phyloP scores from a whole-genome alignment of 2,113 vertebrate species.

The Odontophorus gujanensis region DNA sequence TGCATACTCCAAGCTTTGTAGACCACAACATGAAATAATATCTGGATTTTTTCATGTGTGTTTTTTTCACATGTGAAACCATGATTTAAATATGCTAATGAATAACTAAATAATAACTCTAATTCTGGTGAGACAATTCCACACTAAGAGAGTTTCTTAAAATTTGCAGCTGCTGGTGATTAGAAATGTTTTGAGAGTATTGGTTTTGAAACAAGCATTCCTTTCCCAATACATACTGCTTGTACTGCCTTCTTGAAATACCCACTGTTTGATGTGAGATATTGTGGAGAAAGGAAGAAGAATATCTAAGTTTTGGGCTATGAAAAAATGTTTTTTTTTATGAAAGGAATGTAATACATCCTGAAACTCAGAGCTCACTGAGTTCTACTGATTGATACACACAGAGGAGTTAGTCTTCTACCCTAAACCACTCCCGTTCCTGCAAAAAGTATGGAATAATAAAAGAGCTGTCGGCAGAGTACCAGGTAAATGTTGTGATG shows the following conservation, averaged over 20 bases:
- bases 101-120: conserved; percentile 21
- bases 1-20: conserved; percentile 3
- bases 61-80: background rate
- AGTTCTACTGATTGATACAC: background rate
- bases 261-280: background rate
- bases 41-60: background rate
- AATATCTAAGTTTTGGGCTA: background rate
- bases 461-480: background rate
- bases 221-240: background rate
- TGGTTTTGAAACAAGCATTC: background rate
- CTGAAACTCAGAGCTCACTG: background rate
- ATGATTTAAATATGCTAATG: conserved; percentile 26
- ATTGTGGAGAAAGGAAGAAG: accelerated
- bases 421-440: background rate
- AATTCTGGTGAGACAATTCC: background rate
- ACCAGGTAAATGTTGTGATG: background rate
- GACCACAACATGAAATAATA: conserved; percentile 29
- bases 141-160: background rate
- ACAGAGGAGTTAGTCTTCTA: background rate
- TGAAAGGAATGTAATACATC: background rate
- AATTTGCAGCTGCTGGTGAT: conserved; percentile 4
- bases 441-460: background rate
- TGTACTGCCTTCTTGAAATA: background rate
- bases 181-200: background rate
- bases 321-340: background rate